A percentile compares a stretch with the other conserved stretches of the same genome.
Evolutionary conservation across 2,888 invertebrate genomes (phyloP).

Genomic region (Netelia inedita): DNA sequence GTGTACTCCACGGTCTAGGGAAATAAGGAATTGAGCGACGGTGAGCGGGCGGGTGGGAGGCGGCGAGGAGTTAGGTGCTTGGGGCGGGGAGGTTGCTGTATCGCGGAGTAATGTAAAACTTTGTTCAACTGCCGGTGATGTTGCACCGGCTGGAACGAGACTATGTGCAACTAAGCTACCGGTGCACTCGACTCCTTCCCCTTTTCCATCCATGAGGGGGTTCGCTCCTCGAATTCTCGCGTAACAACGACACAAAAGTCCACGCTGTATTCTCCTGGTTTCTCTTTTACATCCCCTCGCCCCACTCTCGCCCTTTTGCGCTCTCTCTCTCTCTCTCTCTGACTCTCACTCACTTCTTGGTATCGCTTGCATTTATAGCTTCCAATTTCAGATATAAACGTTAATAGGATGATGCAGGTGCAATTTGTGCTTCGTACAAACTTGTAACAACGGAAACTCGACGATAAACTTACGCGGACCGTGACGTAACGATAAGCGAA

Average conservation of each 20-base stretch:
- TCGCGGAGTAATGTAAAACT: conserved; percentile 60
- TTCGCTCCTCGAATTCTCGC: conserved; percentile 54
- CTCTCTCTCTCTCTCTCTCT: not conserved
- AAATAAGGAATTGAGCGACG: not conserved
- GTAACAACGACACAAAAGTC: conserved; percentile 61
- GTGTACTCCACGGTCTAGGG: conserved; percentile 30
- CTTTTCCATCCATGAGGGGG: not conserved
- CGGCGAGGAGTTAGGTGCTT: not conserved
- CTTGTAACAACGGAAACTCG: not conserved
- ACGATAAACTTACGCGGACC: not conserved
- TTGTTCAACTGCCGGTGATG: conserved; percentile 64
- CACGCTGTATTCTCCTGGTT: conserved; percentile 45
- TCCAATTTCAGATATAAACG: conserved; percentile 55
- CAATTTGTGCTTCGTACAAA: conserved; percentile 31
- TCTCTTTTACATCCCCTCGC: not conserved
- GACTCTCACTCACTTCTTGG: not conserved
- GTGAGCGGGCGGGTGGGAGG: not conserved
- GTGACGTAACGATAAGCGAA: not conserved
- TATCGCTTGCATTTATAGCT: conserved; percentile 54
- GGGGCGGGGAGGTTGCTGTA: not conserved
- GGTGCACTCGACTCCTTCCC: conserved; percentile 6
- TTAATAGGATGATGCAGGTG: conserved; percentile 31
- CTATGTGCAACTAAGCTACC: conserved; percentile 31
- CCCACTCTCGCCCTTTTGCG: not conserved
- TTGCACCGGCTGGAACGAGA: conserved; percentile 66